Evolutionary conservation across 2,888 invertebrate genomes (phyloP).

Genomic region (Drosophila longiperda): DNA sequence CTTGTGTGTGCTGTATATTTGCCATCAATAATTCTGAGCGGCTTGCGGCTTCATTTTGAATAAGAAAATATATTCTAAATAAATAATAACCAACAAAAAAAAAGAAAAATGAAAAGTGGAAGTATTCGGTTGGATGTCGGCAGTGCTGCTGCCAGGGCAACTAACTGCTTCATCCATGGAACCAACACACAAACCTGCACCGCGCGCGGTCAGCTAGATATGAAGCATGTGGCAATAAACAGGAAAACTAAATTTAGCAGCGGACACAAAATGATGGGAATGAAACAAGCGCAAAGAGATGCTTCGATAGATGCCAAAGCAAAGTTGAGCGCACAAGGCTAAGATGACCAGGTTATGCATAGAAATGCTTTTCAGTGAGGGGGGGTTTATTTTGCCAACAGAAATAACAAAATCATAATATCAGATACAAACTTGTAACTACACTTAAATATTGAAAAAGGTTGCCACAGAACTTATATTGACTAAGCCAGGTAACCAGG

Average conservation of each 20-base stretch:
- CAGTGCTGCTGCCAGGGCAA: conserved; percentile 49
- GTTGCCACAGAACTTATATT: neutral
- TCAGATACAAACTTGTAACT: conserved; percentile 40
- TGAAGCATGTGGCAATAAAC: conserved; percentile 65
- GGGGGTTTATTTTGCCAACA: neutral
- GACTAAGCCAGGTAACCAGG: neutral
- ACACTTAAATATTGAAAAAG: conserved; percentile 19
- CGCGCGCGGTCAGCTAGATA: conserved; percentile 24
- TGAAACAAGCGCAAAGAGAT: conserved; percentile 14
- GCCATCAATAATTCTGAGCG: conserved; percentile 74
- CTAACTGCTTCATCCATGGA: conserved; percentile 64
- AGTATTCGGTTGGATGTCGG: conserved; percentile 21
- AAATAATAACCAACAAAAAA: conserved; percentile 65
- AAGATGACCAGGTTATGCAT: conserved; percentile 26
- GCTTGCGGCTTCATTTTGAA: conserved; percentile 79
- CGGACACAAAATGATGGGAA: conserved; percentile 38
- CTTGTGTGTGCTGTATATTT: conserved; percentile 43
- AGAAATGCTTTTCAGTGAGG: conserved; percentile 2
- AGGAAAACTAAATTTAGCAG: conserved; percentile 3
- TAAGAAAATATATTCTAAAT: conserved; percentile 79
- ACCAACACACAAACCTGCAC: conserved; percentile 12
- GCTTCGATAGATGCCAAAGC: conserved; percentile 23
- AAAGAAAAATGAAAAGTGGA: neutral
- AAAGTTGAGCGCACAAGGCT: conserved; percentile 25
- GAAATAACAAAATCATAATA: conserved; percentile 42